Evolutionary conservation across 30 jellyfish, hydroid and myxozoan species (phyloP).

Genomic region (Haliclystus octoradiatus): DNA sequence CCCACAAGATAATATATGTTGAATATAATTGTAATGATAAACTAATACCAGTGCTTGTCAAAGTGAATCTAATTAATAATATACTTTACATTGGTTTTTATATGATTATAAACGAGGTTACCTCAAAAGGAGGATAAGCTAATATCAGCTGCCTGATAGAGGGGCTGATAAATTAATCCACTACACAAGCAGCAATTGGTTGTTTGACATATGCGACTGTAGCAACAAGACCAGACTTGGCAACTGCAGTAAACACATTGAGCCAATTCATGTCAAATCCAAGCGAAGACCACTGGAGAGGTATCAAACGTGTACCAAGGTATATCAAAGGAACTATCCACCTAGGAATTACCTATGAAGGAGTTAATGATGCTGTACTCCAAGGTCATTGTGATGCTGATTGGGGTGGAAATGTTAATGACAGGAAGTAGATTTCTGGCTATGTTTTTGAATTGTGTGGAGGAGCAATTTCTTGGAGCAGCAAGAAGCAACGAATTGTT

Average conservation of each 20-base stretch:
- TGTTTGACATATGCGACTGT: slow-evolving; percentile 27
- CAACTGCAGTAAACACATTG: slow-evolving; percentile 28
- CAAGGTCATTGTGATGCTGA: slow-evolving; percentile 31
- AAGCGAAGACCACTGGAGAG: slow-evolving; percentile 26
- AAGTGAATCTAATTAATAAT: too few species aligned
- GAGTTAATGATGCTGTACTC: not conserved
- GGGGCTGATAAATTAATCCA: too few species aligned
- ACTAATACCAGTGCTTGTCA: too few species aligned
- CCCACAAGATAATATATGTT: too few species aligned
- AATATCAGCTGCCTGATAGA: too few species aligned
- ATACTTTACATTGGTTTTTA: too few species aligned
- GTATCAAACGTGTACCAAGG: slow-evolving; percentile 14
- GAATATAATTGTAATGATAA: too few species aligned
- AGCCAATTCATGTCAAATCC: slow-evolving; percentile 28
- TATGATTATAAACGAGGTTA: too few species aligned
- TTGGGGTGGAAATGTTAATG: slow-evolving; percentile 26
- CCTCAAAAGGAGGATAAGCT: too few species aligned
- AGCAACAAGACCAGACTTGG: slow-evolving; percentile 35
- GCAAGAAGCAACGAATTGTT: slow-evolving; percentile 21
- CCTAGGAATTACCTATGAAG: slow-evolving; percentile 8
- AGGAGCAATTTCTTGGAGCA: slow-evolving; percentile 12
- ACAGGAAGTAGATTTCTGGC: slow-evolving; percentile 35
- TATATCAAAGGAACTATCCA: slow-evolving; percentile 26
- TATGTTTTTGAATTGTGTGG: slow-evolving; percentile 22
- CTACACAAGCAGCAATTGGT: too few species aligned